Percentiles rank a stretch among this genome's conserved stretches.
These are phyloP conservation scores for Hyperoplus lanceolatus DNA, from an alignment of 2,797 vertebrate species.

Conservation along the genomic window DNA sequence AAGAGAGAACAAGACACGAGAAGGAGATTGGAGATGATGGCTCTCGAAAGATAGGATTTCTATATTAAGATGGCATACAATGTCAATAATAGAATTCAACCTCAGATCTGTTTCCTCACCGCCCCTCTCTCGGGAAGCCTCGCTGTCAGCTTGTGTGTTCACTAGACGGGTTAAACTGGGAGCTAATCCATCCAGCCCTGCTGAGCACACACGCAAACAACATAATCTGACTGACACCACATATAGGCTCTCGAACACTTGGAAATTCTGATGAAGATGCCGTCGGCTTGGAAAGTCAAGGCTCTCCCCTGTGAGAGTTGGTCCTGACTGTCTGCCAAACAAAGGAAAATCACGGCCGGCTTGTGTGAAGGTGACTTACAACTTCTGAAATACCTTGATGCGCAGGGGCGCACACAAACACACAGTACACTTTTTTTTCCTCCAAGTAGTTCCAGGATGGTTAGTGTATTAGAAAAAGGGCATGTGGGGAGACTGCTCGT, in stretches of 20 bases:
- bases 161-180: slow-evolving; percentile 53
- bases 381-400: slow-evolving; percentile 39
- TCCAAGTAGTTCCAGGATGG: slow-evolving; percentile 8
- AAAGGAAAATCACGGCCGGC: slow-evolving; percentile 42
- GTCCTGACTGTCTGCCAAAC: slow-evolving; percentile 44
- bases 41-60: slow-evolving; percentile 60
- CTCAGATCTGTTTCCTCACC: slow-evolving; percentile 44
- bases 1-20: slow-evolving; percentile 37
- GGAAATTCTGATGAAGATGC: slow-evolving; percentile 67
- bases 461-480: slow-evolving; percentile 22
- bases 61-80: slow-evolving; percentile 59
- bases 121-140: slow-evolving; percentile 41
- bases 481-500: slow-evolving; percentile 23
- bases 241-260: slow-evolving; percentile 45
- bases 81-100: slow-evolving; percentile 69
- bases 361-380: slow-evolving; percentile 60
- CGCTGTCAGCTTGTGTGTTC: slow-evolving; percentile 65
- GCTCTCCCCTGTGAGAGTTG: slow-evolving; percentile 32
- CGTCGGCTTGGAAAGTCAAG: slow-evolving; percentile 36
- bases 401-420: background rate
- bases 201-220: slow-evolving; percentile 56
- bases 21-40: slow-evolving; percentile 56
- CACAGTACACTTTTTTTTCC: background rate
- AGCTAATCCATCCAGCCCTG: slow-evolving; percentile 64
- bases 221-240: slow-evolving; percentile 61